Conservation (phyloP, 2,888 invertebrate species). For the Polyommatus iphigenia region DNA sequence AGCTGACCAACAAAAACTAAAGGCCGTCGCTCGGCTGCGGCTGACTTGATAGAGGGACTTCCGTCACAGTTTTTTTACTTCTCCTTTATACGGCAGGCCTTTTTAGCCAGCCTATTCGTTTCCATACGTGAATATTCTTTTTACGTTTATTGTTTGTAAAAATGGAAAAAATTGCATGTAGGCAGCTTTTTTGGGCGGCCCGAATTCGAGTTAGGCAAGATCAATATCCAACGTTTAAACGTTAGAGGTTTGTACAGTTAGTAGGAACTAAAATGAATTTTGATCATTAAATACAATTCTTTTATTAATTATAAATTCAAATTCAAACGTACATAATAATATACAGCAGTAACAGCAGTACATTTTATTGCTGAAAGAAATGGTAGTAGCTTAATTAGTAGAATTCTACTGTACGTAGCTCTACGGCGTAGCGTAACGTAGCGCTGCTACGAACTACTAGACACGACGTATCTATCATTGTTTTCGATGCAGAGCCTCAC, state of each 20-base stretch:
- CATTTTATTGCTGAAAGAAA: not conserved
- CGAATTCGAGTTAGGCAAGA: not conserved
- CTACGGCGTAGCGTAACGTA: not conserved
- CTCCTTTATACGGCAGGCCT: conserved; percentile 30
- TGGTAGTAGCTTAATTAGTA: not conserved
- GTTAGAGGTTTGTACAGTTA: not conserved
- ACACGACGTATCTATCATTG: not conserved
- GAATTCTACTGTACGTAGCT: not conserved
- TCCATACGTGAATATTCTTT: conserved; percentile 26
- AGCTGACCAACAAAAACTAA: conserved; percentile 62
- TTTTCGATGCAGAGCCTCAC: no score
- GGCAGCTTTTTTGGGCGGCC: not conserved
- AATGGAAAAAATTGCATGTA: conserved; percentile 26
- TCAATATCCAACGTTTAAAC: not conserved
- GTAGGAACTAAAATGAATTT: not conserved
- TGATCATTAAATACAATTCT: not conserved
- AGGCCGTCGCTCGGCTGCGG: conserved; percentile 42
- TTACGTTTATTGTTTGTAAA: conserved; percentile 26
- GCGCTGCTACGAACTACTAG: not conserved
- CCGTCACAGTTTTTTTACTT: conserved; percentile 45
- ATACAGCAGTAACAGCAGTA: no score
- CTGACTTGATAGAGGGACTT: conserved; percentile 60
- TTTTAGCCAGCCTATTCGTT: conserved; percentile 30
- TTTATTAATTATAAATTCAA: no score
- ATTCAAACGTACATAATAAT: no score